These are phyloP conservation scores for Marisa cornuarietis DNA, from an alignment of 1,140 invertebrate genomes.

Conservation along the genomic window DNA sequence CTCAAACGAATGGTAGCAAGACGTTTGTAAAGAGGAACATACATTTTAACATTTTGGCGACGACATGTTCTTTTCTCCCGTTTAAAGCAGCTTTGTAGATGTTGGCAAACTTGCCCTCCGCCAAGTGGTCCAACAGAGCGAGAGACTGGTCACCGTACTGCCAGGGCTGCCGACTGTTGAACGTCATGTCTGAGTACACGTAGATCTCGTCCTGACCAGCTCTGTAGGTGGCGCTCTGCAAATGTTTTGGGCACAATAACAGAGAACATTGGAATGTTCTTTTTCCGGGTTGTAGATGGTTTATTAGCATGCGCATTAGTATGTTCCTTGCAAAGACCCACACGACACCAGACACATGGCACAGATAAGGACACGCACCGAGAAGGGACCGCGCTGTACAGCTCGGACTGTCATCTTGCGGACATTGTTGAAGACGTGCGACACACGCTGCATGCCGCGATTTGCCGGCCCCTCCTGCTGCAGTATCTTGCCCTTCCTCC, in stretches of 20 bases:
- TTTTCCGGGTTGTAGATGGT: too few relatives aligned
- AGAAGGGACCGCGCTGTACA: too few relatives aligned
- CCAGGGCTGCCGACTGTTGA: constrained; percentile 28
- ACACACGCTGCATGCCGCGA: neutral
- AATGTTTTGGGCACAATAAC: neutral
- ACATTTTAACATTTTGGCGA: constrained; percentile 39
- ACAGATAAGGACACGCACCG: too few relatives aligned
- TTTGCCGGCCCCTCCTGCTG: neutral
- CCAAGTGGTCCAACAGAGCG: constrained; percentile 25
- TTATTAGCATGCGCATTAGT: too few relatives aligned
- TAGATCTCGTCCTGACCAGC: constrained; percentile 12
- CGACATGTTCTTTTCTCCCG: constrained; percentile 16
- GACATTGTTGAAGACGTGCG: constrained; percentile 1
- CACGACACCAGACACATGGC: too few relatives aligned
- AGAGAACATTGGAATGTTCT: too few relatives aligned
- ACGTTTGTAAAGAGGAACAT: neutral
- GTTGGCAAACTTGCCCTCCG: constrained; percentile 34
- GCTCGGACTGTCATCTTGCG: too few relatives aligned
- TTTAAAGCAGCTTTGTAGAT: constrained; percentile 34
- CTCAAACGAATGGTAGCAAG: too few relatives aligned
- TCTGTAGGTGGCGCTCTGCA: neutral
- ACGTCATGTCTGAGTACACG: constrained; percentile 29
- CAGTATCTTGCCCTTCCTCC: neutral
- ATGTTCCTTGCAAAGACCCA: too few relatives aligned
- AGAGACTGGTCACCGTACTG: constrained; percentile 23